Evolutionary conservation across 1,140 invertebrate genomes (phyloP), one percentile per base, ranked within the genome.

Genomic region (Scaptodrosophila lebanonensis): DNA sequence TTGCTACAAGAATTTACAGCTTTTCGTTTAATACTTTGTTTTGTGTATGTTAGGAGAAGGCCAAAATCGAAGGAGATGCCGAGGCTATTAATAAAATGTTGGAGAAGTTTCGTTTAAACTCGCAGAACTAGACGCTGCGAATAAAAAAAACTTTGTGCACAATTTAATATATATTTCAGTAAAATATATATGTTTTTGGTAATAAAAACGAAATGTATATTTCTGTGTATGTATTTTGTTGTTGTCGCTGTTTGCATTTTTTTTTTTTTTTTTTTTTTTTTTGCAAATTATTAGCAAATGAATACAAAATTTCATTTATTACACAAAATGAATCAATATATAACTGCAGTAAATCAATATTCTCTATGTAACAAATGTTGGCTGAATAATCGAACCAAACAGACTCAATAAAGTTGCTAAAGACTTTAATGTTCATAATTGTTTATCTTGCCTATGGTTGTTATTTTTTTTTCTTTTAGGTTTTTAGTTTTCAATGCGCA

Each of bases 1-100:
- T 11, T 5, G 9, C n/a, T 11, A 35, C 9, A 35, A 5, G n/a
- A 5, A 35, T 35, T 35, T 35, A n/a, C n/a, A n/a, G n/a, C n/a
- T n/a, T 5, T 35, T 35, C n/a, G 9, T 35, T 35, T 5, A 29
- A 29, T 29, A 5, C 13, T 35, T 35, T 35, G 54, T n/a, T n/a
- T n/a, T n/a, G n/a, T n/a, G n/a, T n/a, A n/a, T n/a, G n/a, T n/a
- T n/a, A n/a, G 60, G 61, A 85, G 0, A 85, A 65, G 42, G 83
- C 67, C 11, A 48, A 70, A 39, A 58, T 85, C 29, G 63, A 85
- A 8, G 83, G 83, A 11, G 75, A 85, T 59, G 50, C 66, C 3
- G 66, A 76, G 12, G 77, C 83, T 1, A 83, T 85, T 3, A 76
- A 82, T 29, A 85, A 85, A 45, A 82, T 85, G 62, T 38, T 85